Base-by-base conservation (phyloP, 2,797 vertebrate genomes). In the Phoxinus dragarum region DNA sequence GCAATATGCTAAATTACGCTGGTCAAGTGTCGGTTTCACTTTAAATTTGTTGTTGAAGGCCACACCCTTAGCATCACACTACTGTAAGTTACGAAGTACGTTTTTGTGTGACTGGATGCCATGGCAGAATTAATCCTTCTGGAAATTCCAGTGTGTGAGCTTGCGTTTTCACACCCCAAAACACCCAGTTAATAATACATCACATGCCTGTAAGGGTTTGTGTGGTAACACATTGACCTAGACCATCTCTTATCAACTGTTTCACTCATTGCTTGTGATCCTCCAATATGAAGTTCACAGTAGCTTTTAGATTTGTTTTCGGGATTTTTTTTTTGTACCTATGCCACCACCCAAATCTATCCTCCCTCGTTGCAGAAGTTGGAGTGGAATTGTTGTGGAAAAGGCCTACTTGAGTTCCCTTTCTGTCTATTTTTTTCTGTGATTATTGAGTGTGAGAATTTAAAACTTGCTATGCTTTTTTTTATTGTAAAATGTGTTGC, bases 381-480 rank as follows among this genome's bases (percentile, higher is more conserved):
- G 90, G 89, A 93, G 92, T 92, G 84, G 81, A 91, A 85, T 90
- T 78, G 80, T 82, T 76, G 61, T 82, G 75, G 61, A 59, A 77
- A 56, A 27, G 68, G 66, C 80, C 91, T 94, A 94, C 94, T 95
- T 94, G 93, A 94, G 90, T 94, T 94, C 77, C 80, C 89, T 91
- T 92, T 91, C 87, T 93, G 81, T 93, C 49, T 75, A 82, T 94
- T 92, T 56, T 86, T 93, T 86, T 34, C 84, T 88, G 89, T 92
- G 89, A 91, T 91, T 64, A 85, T 82, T 76, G 91, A 91, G 92
- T 92, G 91, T 92, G 86, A 91, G 88, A 90, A 27, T 91, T 93
- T 90, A 91, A 89, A 91, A 86, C 90, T 91, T 91, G 89, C 91
- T 77, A 90, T 91, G 90, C 90, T 90, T 91, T 90, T 87, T 91